These are phyloP conservation scores for Phaonia tiefii DNA, from an alignment of 2,888 invertebrate species.

Conservation along the genomic window DNA sequence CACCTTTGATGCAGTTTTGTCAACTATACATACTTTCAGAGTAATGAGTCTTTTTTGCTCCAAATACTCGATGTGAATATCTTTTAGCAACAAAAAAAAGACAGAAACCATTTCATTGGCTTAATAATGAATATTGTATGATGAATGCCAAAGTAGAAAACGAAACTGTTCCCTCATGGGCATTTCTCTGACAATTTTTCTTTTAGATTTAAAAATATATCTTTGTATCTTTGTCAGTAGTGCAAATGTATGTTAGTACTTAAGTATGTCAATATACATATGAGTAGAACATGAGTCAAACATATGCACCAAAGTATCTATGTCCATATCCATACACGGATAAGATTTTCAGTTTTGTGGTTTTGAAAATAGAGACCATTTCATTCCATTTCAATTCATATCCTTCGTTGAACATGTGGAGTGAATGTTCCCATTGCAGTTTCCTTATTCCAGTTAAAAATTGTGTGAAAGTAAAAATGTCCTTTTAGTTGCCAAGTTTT, in stretches of 20 bases:
- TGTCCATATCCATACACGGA: background rate
- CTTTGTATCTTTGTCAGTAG: background rate
- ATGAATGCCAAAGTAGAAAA: constrained; percentile 65
- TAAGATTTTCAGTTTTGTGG: constrained; percentile 41
- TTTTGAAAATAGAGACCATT: constrained; percentile 46
- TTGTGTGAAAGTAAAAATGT: constrained; percentile 55
- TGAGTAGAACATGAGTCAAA: background rate
- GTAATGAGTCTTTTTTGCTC: constrained; percentile 39
- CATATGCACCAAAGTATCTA: background rate
- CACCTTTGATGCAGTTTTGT: constrained; percentile 2
- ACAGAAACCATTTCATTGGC: constrained; percentile 46
- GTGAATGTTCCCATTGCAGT: constrained; percentile 26
- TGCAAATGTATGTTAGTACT: background rate
- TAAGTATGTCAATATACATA: background rate
- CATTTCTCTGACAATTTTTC: constrained; percentile 33
- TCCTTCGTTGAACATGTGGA: constrained; percentile 36
- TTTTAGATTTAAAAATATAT: background rate
- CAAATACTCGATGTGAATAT: constrained; percentile 35
- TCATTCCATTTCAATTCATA: constrained; percentile 48
- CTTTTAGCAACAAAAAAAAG: background rate
- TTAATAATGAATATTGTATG: constrained; percentile 59
- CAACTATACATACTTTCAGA: constrained; percentile 11
- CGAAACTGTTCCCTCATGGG: constrained; percentile 59
- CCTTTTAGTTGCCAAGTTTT: constrained; percentile 57
- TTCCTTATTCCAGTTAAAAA: constrained; percentile 39